Evolutionary conservation across 2,888 invertebrate species (phyloP), one percentile per base, ranked within the genome.

Genomic region (Eupithecia vulgata): DNA sequence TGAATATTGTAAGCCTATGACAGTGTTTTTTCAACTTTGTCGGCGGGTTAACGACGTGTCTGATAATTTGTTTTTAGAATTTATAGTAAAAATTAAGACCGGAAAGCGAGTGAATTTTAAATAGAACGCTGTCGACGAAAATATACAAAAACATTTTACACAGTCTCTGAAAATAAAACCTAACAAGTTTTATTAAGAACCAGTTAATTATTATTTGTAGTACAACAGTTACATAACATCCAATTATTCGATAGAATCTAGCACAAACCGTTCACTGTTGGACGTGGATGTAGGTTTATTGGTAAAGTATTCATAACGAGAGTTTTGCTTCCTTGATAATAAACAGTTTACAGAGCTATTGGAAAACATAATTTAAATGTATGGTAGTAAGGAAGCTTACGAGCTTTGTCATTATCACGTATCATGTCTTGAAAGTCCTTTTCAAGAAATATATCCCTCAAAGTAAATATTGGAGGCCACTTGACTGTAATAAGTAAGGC

Each of bases 181-280:
- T 59, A 25, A 15, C 30, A 2, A 59, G 59, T 59, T 30, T 59
- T 13, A 30, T 15, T 25, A 57, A 5, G 45, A 45, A 45, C 45
- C 5, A 45, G 17, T 45, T 45, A 17, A 17, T 48, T 25, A 25
- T 57, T 5, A 52, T 57, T 57, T 57, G 5, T 57, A 61, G 13
- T 42, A 40, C 61, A 48, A 67, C 48, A 48, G 30, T 71, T 74
- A 59, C 61, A 25, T 65, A 71, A 74, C n/a, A n/a, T 40, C 37
- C 64, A 68, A 74, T 71, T 68, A 66, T 48, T 61, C 15, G 48
- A 69, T 70, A 52, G 3, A 13, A 71, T 65, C 68, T 66, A 42
- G 74, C 66, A 69, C 68, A 42, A 69, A 62, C 64, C 21, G 48
- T 52, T 52, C 4, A 45, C 48, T 65, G 48, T 45, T 40, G 25